These are phyloP conservation scores for Prinia subflava DNA, from an alignment of 2,113 vertebrate genomes.

Conservation along the genomic window DNA sequence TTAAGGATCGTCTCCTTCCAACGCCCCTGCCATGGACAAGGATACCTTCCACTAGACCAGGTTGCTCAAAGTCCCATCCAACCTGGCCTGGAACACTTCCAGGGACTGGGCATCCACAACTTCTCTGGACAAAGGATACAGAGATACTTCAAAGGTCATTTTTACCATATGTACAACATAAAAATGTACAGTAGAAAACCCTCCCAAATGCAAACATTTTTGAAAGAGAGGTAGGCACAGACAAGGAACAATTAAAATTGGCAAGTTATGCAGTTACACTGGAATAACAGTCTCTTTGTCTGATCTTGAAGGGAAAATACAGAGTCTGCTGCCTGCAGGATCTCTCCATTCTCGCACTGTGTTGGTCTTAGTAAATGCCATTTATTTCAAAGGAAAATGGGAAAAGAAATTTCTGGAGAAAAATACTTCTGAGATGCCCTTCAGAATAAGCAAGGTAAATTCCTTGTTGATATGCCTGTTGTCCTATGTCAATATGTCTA, in stretches of 20 bases:
- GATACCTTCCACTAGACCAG: neutral
- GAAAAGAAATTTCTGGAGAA: slow-evolving; percentile 70
- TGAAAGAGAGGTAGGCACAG: neutral
- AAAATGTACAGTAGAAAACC: neutral
- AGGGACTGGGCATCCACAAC: neutral
- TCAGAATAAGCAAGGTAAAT: slow-evolving; percentile 80
- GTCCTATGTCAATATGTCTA: neutral
- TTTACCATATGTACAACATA: neutral
- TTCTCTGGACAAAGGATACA: neutral
- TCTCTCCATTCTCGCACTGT: slow-evolving; percentile 68
- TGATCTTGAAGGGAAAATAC: slow-evolving; percentile 82
- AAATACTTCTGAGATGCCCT: slow-evolving; percentile 79
- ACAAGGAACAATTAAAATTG: neutral
- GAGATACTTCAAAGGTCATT: neutral
- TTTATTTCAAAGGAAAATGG: slow-evolving; percentile 93
- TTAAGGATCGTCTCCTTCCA: neutral
- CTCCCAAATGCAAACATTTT: neutral
- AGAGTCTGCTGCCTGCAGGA: slow-evolving; percentile 78
- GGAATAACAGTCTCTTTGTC: neutral
- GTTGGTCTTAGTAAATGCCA: slow-evolving; percentile 84
- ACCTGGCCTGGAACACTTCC: neutral
- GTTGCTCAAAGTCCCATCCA: neutral
- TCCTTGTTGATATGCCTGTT: neutral
- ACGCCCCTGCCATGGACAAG: neutral
- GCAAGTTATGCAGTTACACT: neutral